These are phyloP conservation scores for Craterocephalus amniculus DNA, from an alignment of 2,797 vertebrate species.

Conservation along the genomic window DNA sequence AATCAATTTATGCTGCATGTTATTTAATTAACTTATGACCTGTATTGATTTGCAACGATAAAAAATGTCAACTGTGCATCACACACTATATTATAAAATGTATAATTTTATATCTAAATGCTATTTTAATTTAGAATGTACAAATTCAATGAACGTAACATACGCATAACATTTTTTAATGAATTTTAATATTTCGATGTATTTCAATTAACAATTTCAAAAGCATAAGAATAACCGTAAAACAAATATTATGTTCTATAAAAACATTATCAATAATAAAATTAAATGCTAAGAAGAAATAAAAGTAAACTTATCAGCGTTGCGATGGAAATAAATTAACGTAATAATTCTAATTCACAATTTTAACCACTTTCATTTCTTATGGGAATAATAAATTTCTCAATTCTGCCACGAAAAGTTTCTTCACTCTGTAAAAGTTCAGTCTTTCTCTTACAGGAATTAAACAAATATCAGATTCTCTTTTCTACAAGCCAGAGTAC, in stretches of 20 bases:
- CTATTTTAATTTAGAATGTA: background rate
- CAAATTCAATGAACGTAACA: conserved; percentile 24
- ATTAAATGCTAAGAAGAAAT: background rate
- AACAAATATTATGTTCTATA: conserved; percentile 8
- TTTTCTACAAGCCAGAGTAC: conserved; percentile 37
- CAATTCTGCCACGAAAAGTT: conserved; percentile 13
- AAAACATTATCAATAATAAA: conserved; percentile 16
- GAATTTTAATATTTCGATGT: background rate
- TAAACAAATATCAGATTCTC: conserved; percentile 20
- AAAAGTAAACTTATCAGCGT: background rate
- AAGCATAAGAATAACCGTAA: background rate
- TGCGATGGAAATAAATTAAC: conserved; percentile 7
- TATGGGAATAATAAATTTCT: conserved; percentile 13
- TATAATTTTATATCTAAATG: background rate
- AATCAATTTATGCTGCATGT: background rate
- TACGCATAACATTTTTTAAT: background rate
- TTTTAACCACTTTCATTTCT: background rate
- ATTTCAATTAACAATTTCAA: conserved; percentile 14
- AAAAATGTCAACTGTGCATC: conserved; percentile 14
- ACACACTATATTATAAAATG: conserved; percentile 4
- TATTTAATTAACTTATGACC: background rate
- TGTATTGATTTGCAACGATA: background rate
- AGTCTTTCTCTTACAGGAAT: conserved; percentile 12
- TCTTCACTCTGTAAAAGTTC: conserved; percentile 3
- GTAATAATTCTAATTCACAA: conserved; percentile 18